Evolutionary conservation across 1,140 invertebrate species (phyloP).

Genomic region (Halyomorpha halys): DNA sequence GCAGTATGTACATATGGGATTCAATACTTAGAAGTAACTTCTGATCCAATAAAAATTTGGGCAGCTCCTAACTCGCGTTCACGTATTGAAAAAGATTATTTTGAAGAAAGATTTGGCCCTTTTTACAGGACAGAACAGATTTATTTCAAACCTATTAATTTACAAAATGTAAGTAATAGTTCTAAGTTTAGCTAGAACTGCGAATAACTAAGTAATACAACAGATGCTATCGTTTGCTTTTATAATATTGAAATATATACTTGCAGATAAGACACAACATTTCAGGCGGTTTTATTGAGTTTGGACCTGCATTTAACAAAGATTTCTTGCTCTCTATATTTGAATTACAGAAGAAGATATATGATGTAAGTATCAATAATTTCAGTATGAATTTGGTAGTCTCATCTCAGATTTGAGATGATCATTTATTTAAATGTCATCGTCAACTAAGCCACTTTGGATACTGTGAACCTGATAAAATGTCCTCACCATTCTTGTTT

Average conservation of each 20-base stretch:
- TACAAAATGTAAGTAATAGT: slow-evolving; percentile 42
- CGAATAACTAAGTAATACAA: too few species aligned
- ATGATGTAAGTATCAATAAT: slow-evolving; percentile 37
- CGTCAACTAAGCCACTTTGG: too few species aligned
- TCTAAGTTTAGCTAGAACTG: too few species aligned
- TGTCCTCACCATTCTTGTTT: too few species aligned
- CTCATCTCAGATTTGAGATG: too few species aligned
- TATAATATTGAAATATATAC: background rate
- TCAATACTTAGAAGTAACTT: slow-evolving; percentile 59
- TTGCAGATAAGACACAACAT: slow-evolving; percentile 45
- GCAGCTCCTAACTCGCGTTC: slow-evolving; percentile 76
- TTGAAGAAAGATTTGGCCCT: slow-evolving; percentile 84
- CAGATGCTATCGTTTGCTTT: background rate
- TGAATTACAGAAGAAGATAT: slow-evolving; percentile 65
- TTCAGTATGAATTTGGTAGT: too few species aligned
- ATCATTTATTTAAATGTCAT: too few species aligned
- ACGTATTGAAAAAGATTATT: slow-evolving; percentile 78
- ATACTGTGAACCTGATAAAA: too few species aligned
- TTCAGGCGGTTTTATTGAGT: slow-evolving; percentile 49
- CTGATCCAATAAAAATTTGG: slow-evolving; percentile 95
- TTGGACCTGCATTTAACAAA: slow-evolving; percentile 76
- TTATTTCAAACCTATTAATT: slow-evolving; percentile 55
- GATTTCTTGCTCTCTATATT: slow-evolving; percentile 63
- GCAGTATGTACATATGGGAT: slow-evolving; percentile 51
- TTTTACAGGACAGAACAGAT: slow-evolving; percentile 91